Base-by-base conservation (phyloP, 2,113 vertebrate genomes). In the Aythya baeri region DNA sequence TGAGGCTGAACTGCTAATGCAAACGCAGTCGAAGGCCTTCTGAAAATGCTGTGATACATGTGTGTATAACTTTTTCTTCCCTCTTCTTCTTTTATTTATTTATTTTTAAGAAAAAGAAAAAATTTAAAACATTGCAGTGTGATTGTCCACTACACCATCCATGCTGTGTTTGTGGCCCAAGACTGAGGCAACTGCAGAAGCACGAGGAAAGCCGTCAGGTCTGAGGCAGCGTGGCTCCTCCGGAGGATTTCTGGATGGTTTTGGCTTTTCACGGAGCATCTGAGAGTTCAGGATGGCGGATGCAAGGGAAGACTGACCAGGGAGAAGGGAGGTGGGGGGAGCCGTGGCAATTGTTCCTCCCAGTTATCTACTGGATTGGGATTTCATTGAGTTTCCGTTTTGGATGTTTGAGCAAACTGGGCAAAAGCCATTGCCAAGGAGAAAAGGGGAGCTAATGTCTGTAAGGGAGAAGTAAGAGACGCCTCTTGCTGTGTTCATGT, bases 1-100 rank as follows among this genome's bases (percentile, higher is more conserved):
- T n/a, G 86, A 96, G 97, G 98, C 97, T 97, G 86, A 72, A 97
- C 96, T 97, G 95, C 89, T 95, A 94, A 86, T 11, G 5, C 32
- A 87, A 91, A 86, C 36, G 93, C 96, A 96, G 95, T 84, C 84
- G 49, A 34, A 91, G 94, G 97, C 97, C 97, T 97, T 94, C 63
- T 94, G 96, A 96, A 93, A 96, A 97, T 93, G 97, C 97, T 98
- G 97, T 98, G 97, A 97, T 96, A 93, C 83, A 76, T 95, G 96
- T 95, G 86, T 59, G 95, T 85, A 94, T 66, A 83, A 86, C 32
- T 58, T 91, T 95, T 88, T 88, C 88, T 94, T 92, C 95, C 96
- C 89, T 95, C 87, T 86, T 85, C 58, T 72, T 89, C 36, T 79
- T 88, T 94, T 86, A 36, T 88, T 87, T 89, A 25, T 27, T 74